Conservation (phyloP, 2,888 invertebrate species). For the Eristalis intricaria region DNA sequence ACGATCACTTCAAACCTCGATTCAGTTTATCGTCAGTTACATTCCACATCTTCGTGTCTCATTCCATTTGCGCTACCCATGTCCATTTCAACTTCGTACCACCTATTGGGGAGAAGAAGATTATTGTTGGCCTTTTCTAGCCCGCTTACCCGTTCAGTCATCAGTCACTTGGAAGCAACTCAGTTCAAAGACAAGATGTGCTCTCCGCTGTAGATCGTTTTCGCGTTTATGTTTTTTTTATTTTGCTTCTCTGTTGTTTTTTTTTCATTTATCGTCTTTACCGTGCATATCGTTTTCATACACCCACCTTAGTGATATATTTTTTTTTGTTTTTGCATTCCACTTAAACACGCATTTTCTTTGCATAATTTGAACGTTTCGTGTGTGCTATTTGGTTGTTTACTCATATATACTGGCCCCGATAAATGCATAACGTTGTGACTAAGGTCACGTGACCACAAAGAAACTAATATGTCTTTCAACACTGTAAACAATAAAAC, state of each 20-base stretch:
- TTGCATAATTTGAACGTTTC: background rate
- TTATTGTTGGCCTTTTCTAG: constrained; percentile 66
- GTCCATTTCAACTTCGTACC: constrained; percentile 47
- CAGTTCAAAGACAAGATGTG: constrained; percentile 56
- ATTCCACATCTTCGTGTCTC: constrained; percentile 9
- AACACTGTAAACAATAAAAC: constrained; percentile 32
- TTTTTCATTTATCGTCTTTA: background rate
- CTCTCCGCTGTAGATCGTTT: constrained; percentile 53
- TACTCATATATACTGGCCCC: constrained; percentile 45
- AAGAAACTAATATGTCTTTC: constrained; percentile 36
- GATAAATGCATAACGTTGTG: constrained; percentile 54
- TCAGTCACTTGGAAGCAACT: constrained; percentile 45
- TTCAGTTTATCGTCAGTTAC: constrained; percentile 7
- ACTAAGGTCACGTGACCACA: constrained; percentile 66
- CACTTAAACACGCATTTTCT: constrained; percentile 13
- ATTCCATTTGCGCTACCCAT: constrained; percentile 26
- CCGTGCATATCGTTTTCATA: background rate
- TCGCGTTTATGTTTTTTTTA: constrained; percentile 37
- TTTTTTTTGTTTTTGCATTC: constrained; percentile 13
- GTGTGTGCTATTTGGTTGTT: constrained; percentile 47
- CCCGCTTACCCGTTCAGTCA: constrained; percentile 52
- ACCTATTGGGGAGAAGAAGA: background rate
- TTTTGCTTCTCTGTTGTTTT: constrained; percentile 33
- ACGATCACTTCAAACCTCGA: constrained; percentile 18
- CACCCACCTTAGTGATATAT: background rate